Evolutionary conservation across 2,113 vertebrate species (phyloP).

Genomic region (Scalopus aquaticus): DNA sequence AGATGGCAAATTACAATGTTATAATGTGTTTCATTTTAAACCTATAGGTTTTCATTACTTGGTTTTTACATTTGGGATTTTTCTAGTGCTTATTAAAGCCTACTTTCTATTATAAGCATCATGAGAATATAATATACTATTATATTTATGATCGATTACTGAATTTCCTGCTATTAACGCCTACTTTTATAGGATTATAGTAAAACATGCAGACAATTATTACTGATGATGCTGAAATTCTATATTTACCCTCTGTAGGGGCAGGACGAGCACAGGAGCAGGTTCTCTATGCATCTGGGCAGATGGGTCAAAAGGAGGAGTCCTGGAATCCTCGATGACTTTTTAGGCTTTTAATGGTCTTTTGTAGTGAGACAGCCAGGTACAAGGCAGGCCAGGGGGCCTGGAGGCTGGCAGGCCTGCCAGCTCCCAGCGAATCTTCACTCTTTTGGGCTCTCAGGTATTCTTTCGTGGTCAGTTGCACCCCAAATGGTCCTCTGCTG

Average conservation of each 20-base stretch:
- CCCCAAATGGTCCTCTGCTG: too few species aligned
- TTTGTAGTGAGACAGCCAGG: too few species aligned
- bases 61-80: constrained; percentile 34
- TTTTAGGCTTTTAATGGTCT: too few species aligned
- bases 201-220: neutral
- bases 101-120: constrained; percentile 37
- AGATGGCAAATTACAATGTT: constrained; percentile 15
- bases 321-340: too few species aligned
- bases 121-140: neutral
- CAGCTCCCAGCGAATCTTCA: too few species aligned
- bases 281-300: too few species aligned
- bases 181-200: neutral
- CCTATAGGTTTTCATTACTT: constrained; percentile 36
- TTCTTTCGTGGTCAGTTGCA: too few species aligned
- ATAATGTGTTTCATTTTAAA: constrained; percentile 28
- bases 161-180: neutral
- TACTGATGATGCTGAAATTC: neutral
- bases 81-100: constrained; percentile 53
- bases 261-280: too few species aligned
- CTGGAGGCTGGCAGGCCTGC: too few species aligned
- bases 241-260: neutral
- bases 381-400: too few species aligned
- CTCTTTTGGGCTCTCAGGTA: too few species aligned
- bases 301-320: too few species aligned
- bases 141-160: neutral